A percentile compares a stretch with the other conserved stretches of the same genome.
Evolutionary conservation across 2,888 invertebrate genomes (phyloP).

Genomic region (Cosmia trapezina): DNA sequence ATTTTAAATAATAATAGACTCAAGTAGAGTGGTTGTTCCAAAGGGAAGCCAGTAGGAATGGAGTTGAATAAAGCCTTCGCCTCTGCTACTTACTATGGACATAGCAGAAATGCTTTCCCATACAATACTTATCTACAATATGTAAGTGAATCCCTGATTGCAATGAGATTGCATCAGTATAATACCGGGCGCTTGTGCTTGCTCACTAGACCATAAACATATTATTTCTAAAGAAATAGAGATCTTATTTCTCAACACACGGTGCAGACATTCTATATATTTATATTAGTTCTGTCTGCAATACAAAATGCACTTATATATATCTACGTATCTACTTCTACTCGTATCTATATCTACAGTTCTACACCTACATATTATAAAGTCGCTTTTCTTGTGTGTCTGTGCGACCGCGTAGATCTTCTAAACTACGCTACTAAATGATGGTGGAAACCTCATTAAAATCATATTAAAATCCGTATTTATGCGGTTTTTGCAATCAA

Average conservation of each 20-base stretch:
- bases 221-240: constrained; percentile 21
- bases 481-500: not conserved
- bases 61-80: no score
- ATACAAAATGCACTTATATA: constrained; percentile 18
- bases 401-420: not conserved
- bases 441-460: not conserved
- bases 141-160: constrained; percentile 12
- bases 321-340: not conserved
- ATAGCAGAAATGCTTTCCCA: not conserved
- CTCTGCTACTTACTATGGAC: no score
- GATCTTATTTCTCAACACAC: constrained; percentile 24
- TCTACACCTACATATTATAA: not conserved
- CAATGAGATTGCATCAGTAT: constrained; percentile 16
- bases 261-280: constrained; percentile 1
- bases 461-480: not conserved
- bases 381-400: not conserved
- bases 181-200: constrained; percentile 26
- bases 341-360: not conserved
- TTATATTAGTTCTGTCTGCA: constrained; percentile 21
- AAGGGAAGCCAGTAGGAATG: no score
- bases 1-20: no score
- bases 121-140: constrained; percentile 5
- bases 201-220: constrained; percentile 28
- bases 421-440: not conserved
- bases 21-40: no score